phyloP scores from a whole-genome alignment of 2,113 vertebrate species.

The Petrocephalus zakoni region DNA sequence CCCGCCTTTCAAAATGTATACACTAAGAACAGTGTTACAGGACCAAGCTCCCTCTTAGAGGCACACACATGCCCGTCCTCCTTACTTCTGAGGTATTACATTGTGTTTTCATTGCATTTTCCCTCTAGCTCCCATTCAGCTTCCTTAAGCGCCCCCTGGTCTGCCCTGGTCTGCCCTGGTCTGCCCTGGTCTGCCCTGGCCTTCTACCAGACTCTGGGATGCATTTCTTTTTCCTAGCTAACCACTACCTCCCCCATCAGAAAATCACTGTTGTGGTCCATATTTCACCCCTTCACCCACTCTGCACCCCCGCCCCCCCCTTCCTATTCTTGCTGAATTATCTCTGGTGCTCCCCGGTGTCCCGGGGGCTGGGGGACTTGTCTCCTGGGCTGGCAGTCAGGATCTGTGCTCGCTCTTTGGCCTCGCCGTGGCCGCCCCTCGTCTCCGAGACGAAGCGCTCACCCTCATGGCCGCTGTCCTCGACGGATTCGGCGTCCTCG shows the following conservation, averaged over 20 bases:
- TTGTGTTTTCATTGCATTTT: slow-evolving; percentile 32
- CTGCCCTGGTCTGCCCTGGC: too few species aligned
- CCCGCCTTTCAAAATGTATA: background rate
- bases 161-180: background rate
- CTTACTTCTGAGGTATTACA: slow-evolving; percentile 39
- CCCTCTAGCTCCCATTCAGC: slow-evolving; percentile 20
- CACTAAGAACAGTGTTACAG: background rate
- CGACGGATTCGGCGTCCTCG: slow-evolving; percentile 72
- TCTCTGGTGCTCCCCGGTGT: slow-evolving; percentile 50
- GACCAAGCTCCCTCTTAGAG: background rate
- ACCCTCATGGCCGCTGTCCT: slow-evolving; percentile 69
- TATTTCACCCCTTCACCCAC: background rate
- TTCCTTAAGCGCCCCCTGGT: background rate
- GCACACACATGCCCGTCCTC: slow-evolving; percentile 24
- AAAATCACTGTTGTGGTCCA: background rate
- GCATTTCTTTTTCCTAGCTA: background rate
- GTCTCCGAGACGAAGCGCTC: slow-evolving; percentile 69
- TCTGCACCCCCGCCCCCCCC: slow-evolving; percentile 8
- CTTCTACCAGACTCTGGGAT: background rate
- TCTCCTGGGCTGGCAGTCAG: slow-evolving; percentile 32
- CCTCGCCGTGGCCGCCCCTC: slow-evolving; percentile 38
- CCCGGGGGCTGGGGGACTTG: slow-evolving; percentile 41
- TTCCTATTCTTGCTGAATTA: slow-evolving; percentile 31
- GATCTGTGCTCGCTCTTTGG: slow-evolving; percentile 36
- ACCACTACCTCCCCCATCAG: background rate